These are phyloP conservation scores for Cepphus grylle DNA, from an alignment of 2,113 vertebrate genomes.

Conservation along the genomic window DNA sequence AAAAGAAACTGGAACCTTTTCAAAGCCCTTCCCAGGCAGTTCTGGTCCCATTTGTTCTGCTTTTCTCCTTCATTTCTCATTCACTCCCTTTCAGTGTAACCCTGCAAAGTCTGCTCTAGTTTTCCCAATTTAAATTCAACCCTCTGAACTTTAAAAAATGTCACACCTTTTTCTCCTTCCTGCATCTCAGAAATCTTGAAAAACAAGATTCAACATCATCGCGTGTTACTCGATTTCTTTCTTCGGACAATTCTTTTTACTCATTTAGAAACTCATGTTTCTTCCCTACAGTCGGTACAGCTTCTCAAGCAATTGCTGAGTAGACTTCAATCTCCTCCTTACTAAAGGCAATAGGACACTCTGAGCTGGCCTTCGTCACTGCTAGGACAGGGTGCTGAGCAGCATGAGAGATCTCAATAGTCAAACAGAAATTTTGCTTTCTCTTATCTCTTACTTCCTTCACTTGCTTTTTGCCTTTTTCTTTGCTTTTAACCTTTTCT, in stretches of 20 bases:
- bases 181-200: background rate
- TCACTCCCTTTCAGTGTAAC: background rate
- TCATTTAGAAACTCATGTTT: background rate
- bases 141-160: background rate
- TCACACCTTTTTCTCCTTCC: background rate
- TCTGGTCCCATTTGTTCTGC: background rate
- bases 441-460: background rate
- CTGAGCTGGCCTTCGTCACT: background rate
- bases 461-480: background rate
- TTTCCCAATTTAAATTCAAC: background rate
- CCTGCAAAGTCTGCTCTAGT: background rate
- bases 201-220: background rate
- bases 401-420: background rate
- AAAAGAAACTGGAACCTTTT: background rate
- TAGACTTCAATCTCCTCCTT: background rate
- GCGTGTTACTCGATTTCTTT: background rate
- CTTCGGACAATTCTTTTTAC: background rate
- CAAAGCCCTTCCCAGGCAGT: background rate
- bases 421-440: background rate
- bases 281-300: background rate
- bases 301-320: background rate
- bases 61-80: background rate
- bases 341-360: background rate
- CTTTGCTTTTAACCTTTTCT: background rate
- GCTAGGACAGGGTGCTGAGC: background rate